Evolutionary conservation across 35 echinoderm and acorn worm genomes (phyloP).

Genomic region (Heliocidaris tuberculata): DNA sequence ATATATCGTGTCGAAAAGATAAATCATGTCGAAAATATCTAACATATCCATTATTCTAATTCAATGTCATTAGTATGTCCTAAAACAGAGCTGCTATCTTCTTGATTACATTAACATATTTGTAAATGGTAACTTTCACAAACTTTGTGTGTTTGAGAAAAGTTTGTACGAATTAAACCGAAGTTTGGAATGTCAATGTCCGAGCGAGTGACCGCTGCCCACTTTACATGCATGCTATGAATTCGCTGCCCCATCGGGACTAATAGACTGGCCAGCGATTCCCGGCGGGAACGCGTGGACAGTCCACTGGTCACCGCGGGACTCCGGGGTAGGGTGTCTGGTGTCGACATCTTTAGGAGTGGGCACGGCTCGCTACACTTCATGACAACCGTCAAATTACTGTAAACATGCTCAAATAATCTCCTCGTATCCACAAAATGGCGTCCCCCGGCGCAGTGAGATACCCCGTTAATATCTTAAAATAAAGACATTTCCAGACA

Average conservation of each 20-base stretch:
- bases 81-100: too few species aligned
- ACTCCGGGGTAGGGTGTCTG: background rate
- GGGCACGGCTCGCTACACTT: slow-evolving; percentile 49
- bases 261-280: background rate
- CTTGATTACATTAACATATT: too few species aligned
- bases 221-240: background rate
- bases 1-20: too few species aligned
- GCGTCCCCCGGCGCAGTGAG: background rate
- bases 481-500: too few species aligned
- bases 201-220: background rate
- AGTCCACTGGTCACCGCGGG: background rate
- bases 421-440: background rate
- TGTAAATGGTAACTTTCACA: background rate
- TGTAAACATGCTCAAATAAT: slow-evolving; percentile 35
- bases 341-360: background rate
- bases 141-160: background rate
- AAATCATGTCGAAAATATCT: too few species aligned
- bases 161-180: background rate
- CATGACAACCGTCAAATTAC: slow-evolving; percentile 22
- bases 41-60: too few species aligned
- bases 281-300: background rate
- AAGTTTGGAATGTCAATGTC: slow-evolving; percentile 6
- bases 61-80: too few species aligned
- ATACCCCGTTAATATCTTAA: background rate
- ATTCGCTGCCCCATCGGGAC: background rate